Evolutionary conservation across 1,140 invertebrate genomes (phyloP), one percentile per base, ranked within the genome.

Genomic region (Ceratosolen solmsi): DNA sequence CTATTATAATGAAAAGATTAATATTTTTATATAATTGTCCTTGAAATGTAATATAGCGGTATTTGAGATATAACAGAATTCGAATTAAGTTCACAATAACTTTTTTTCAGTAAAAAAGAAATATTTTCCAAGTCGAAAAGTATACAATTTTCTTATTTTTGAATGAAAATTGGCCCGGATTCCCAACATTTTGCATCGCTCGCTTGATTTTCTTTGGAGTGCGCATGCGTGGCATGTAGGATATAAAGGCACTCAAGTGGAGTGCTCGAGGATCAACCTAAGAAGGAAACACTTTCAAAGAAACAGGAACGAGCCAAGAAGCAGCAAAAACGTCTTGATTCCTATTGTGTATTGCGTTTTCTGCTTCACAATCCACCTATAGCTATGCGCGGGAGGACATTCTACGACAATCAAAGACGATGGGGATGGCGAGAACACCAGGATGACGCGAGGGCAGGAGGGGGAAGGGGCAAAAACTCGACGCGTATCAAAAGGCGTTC

Each of bases 391-490:
- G 60, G 20, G 63, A 68, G 33, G 33, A n/a, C n/a, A n/a, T n/a
- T n/a, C n/a, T n/a, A n/a, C n/a, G 22, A 38, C 3, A n/a, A 22
- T 15, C 3, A 5, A 22, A 22, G 2, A 54, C 9, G 51, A 15
- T n/a, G n/a, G 5, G 25, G 5, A 17, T 27, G 7, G 25, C 27
- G 27, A 30, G 58, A 17, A 63, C 2, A 17, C 5, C 11, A 20
- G 58, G 25, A 25, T 7, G 20, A 20, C 11, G 58, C n/a, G 5
- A n/a, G 1, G 58, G 25, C 54, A n/a, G n/a, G 22, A 25, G 17
- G 8, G 38, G 0, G 49, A 49, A 27, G 65, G 30, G 54, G 41
- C 80, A 86, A 68, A 84, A 82, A 86, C 82, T 84, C 71, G 65
- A 78, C 30, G 58, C 78, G 30, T 20, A 49, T 3, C 20, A 11